phyloP scores from a whole-genome alignment of 2,888 invertebrate species.

The Euzophera pinguis region DNA sequence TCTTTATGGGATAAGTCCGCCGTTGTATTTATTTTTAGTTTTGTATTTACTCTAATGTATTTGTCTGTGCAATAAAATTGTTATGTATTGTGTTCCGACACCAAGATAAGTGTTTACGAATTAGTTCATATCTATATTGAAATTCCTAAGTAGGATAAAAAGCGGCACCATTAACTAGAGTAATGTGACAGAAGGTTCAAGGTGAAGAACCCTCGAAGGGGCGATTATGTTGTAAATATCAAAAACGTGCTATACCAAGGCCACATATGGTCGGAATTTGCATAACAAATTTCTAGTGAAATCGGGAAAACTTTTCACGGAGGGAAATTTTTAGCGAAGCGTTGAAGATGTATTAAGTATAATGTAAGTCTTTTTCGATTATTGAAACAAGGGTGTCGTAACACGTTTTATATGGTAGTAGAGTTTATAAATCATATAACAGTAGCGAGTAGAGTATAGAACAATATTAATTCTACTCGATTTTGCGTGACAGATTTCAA shows the following conservation, averaged over 20 bases:
- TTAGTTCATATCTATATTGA: too few relatives aligned
- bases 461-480: too few relatives aligned
- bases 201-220: constrained; percentile 22
- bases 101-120: too few relatives aligned
- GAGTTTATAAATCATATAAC: too few relatives aligned
- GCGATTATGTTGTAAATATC: constrained; percentile 16
- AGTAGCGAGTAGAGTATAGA: too few relatives aligned
- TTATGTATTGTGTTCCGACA: too few relatives aligned
- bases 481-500: too few relatives aligned
- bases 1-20: too few relatives aligned
- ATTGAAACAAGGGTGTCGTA: neutral
- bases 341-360: neutral
- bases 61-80: too few relatives aligned
- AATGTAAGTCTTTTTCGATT: neutral
- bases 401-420: too few relatives aligned
- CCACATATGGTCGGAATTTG: constrained; percentile 8
- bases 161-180: constrained; percentile 1
- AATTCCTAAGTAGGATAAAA: neutral
- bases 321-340: neutral
- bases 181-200: constrained; percentile 15
- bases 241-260: neutral
- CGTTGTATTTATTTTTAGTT: too few relatives aligned
- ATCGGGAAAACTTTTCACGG: neutral
- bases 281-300: neutral
- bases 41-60: too few relatives aligned